A percentile compares a stretch with the other conserved stretches of the same genome.
phyloP scores from a whole-genome alignment of 2,113 vertebrate species.

The Tamias sibiricus region DNA sequence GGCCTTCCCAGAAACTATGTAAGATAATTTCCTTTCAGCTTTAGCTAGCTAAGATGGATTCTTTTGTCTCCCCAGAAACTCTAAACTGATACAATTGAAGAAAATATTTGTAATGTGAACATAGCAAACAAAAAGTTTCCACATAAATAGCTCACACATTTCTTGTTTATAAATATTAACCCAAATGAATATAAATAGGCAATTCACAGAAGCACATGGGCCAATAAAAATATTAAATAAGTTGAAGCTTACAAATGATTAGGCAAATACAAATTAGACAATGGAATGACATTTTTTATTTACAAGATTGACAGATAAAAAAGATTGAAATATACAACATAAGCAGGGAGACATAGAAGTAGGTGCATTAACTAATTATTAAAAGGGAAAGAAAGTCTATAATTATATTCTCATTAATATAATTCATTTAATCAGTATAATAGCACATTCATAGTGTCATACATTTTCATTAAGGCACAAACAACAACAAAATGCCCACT shows the following conservation, averaged over 20 bases:
- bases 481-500: background rate
- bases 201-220: background rate
- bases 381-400: background rate
- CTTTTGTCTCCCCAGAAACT: background rate
- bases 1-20: background rate
- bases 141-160: background rate
- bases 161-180: constrained; percentile 24
- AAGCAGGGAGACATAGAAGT: background rate
- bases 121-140: constrained; percentile 1
- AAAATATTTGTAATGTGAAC: background rate
- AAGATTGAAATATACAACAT: background rate
- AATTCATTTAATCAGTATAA: background rate
- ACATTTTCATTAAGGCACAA: background rate
- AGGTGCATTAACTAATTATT: background rate
- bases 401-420: background rate
- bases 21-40: background rate
- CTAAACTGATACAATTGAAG: background rate
- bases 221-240: background rate
- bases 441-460: background rate
- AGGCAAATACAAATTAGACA: constrained; percentile 23
- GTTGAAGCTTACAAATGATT: background rate
- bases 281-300: constrained; percentile 16
- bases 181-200: background rate
- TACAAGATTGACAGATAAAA: background rate
- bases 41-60: background rate